Evolutionary conservation across 2,797 vertebrate species (phyloP).

Genomic region (Microhierax caerulescens): DNA sequence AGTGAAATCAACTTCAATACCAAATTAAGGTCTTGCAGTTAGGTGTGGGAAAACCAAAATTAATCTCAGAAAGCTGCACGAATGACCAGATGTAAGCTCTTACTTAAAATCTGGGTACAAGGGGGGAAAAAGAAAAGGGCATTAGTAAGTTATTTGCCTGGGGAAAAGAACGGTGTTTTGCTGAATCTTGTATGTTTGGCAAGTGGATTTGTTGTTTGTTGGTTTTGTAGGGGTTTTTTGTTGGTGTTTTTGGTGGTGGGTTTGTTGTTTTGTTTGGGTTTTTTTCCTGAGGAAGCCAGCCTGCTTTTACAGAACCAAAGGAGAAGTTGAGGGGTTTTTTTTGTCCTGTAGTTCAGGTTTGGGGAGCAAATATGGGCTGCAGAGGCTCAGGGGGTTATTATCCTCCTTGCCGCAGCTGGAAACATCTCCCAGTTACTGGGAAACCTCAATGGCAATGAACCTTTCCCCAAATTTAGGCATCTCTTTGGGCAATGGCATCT

Average conservation of each 20-base stretch:
- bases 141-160: background rate
- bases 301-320: background rate
- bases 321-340: background rate
- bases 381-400: background rate
- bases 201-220: background rate
- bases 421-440: background rate
- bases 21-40: background rate
- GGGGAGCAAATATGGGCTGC: background rate
- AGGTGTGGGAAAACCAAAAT: background rate
- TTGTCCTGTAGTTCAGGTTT: background rate
- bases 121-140: rapidly evolving
- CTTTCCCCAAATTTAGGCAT: background rate
- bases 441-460: background rate
- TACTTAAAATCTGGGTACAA: background rate
- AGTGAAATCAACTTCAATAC: background rate
- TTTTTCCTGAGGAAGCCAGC: background rate
- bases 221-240: too few species aligned
- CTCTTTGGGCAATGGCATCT: background rate
- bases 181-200: background rate
- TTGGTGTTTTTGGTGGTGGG: too few species aligned
- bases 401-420: background rate
- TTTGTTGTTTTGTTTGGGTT: too few species aligned
- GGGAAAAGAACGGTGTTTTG: background rate
- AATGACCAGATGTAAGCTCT: background rate
- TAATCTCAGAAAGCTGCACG: background rate